These are phyloP conservation scores for Mythimna impura DNA, from an alignment of 2,888 invertebrate genomes.

Conservation along the genomic window DNA sequence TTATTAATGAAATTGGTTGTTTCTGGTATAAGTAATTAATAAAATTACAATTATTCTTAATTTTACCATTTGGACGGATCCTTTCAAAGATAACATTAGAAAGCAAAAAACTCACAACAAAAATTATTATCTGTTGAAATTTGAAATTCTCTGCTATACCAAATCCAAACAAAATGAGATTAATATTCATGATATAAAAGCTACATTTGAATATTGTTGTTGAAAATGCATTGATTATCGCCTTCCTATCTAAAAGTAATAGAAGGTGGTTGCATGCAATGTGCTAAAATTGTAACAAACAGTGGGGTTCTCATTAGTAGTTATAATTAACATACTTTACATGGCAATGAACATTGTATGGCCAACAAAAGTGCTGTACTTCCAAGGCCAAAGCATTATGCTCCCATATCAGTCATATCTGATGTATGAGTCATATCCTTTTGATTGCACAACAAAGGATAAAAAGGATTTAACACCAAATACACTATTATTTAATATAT, in stretches of 20 bases:
- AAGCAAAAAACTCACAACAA: constrained; percentile 8
- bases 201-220: constrained; percentile 24
- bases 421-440: constrained; percentile 69
- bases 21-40: too few species aligned
- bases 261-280: constrained; percentile 62
- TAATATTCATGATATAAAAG: constrained; percentile 23
- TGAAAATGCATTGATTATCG: constrained; percentile 47
- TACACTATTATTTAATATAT: not conserved
- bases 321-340: constrained; percentile 82
- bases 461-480: constrained; percentile 49
- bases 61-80: not conserved
- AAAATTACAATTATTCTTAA: not conserved
- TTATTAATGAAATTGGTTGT: not conserved
- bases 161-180: constrained; percentile 10
- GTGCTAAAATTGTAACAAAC: constrained; percentile 72
- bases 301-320: constrained; percentile 75
- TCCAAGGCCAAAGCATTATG: constrained; percentile 70
- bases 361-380: constrained; percentile 70
- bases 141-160: constrained; percentile 2
- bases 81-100: not conserved
- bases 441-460: constrained; percentile 52
- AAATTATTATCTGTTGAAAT: not conserved
- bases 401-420: constrained; percentile 64
- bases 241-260: constrained; percentile 46
- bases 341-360: constrained; percentile 73